A percentile compares a stretch with the other conserved stretches of the same genome.
These are phyloP conservation scores for Isaurus tuberculatus DNA, from an alignment of 92 coral and sea anemone genomes.

Conservation along the genomic window DNA sequence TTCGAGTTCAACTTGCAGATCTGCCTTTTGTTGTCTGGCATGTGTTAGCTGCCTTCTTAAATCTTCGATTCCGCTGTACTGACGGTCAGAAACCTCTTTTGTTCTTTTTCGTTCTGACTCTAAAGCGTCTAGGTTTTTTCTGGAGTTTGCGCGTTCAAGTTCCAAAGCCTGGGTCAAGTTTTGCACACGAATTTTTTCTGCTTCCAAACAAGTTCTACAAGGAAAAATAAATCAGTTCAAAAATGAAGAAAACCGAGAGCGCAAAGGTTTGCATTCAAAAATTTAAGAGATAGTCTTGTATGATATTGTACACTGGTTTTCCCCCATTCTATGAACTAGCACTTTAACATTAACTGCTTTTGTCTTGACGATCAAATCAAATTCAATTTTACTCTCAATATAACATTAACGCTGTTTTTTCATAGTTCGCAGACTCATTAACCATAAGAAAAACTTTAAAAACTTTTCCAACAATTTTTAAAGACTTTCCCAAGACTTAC, in stretches of 20 bases:
- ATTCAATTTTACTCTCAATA: no score
- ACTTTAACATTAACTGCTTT: no score
- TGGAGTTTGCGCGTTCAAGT: constrained; percentile 88
- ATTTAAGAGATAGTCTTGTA: no score
- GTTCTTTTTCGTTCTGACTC: constrained; percentile 78
- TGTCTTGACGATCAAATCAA: no score
- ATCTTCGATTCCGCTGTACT: constrained; percentile 70
- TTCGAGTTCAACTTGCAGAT: constrained; percentile 73
- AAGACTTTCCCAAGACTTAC: no score
- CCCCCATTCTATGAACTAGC: no score
- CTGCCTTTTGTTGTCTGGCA: constrained; percentile 71
- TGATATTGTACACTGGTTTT: no score
- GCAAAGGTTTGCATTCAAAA: not conserved
- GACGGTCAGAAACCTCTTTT: constrained; percentile 76
- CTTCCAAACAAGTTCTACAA: constrained; percentile 88
- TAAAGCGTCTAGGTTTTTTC: constrained; percentile 84
- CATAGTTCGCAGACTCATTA: no score
- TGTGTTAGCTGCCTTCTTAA: constrained; percentile 69
- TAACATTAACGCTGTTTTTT: no score
- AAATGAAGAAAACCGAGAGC: not conserved
- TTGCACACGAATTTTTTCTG: constrained; percentile 85
- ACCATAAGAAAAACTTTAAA: no score
- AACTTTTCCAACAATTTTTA: no score
- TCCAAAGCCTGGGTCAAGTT: constrained; percentile 90
- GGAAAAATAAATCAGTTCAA: not conserved